Evolutionary conservation across 2,888 invertebrate genomes (phyloP).

Genomic region (Ceramica pisi): DNA sequence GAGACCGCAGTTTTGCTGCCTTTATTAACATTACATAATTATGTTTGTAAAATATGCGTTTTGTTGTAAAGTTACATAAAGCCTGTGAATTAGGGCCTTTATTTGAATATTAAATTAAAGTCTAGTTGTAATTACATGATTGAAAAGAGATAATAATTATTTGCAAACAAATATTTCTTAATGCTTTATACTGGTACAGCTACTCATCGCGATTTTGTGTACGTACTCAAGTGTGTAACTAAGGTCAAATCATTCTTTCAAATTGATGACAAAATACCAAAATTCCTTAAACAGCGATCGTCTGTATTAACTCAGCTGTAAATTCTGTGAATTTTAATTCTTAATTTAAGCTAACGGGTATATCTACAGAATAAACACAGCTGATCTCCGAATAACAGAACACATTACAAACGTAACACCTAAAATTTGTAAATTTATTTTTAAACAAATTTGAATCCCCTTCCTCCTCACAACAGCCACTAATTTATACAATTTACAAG

Average conservation of each 20-base stretch:
- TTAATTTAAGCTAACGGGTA: too few species aligned
- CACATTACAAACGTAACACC: not conserved
- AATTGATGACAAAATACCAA: too few species aligned
- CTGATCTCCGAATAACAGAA: not conserved
- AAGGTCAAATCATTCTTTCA: too few species aligned
- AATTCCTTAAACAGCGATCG: too few species aligned
- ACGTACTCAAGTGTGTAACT: too few species aligned
- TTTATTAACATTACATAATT: slow-evolving; percentile 53
- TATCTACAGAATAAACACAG: not conserved
- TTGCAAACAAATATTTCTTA: too few species aligned
- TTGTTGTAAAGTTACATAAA: slow-evolving; percentile 49
- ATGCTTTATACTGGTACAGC: too few species aligned
- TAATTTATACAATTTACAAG: slow-evolving; percentile 50
- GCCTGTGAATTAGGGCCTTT: slow-evolving; percentile 9
- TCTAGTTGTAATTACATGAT: slow-evolving; percentile 8
- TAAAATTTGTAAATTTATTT: slow-evolving; percentile 5
- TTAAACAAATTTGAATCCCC: not conserved
- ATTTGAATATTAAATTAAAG: slow-evolving; percentile 36
- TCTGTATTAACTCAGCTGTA: not conserved
- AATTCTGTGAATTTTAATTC: not conserved
- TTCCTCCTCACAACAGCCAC: slow-evolving; percentile 19
- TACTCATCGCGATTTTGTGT: too few species aligned
- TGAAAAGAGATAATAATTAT: not conserved
- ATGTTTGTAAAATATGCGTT: slow-evolving; percentile 37
- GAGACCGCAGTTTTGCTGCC: slow-evolving; percentile 34